Percentiles rank a stretch among this genome's conserved stretches.
phyloP scores from a whole-genome alignment of 2,113 vertebrate species.

The Myxocyprinus asiaticus region DNA sequence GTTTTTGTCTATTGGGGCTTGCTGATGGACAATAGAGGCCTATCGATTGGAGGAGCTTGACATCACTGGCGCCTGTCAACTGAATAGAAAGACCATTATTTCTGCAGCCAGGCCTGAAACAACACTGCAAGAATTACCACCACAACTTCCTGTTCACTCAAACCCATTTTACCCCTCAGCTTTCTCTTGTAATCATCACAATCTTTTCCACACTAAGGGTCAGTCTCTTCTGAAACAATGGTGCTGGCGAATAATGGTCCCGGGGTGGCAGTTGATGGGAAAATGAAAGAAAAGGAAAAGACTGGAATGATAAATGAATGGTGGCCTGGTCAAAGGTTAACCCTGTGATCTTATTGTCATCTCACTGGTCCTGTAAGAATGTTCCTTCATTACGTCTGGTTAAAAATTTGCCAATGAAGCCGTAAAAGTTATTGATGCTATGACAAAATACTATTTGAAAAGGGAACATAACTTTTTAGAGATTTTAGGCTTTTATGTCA shows the following conservation, averaged over 20 bases:
- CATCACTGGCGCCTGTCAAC: conserved; percentile 76
- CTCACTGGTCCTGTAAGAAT: conserved; percentile 70
- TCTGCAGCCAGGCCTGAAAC: conserved; percentile 72
- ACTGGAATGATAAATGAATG: conserved; percentile 73
- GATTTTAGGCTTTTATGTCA: not conserved
- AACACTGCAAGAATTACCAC: conserved; percentile 70
- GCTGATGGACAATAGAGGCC: conserved; percentile 76
- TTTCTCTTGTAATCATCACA: conserved; percentile 77
- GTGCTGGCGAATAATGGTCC: conserved; percentile 74
- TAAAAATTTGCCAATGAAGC: conserved; percentile 71
- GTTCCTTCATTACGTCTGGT: conserved; percentile 77
- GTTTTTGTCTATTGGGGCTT: conserved; percentile 70
- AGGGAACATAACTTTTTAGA: not conserved
- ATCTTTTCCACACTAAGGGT: conserved; percentile 77
- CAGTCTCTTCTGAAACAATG: conserved; percentile 78
- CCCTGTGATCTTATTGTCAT: conserved; percentile 82
- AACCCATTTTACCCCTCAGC: conserved; percentile 60
- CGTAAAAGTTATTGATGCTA: conserved; percentile 63
- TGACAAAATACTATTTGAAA: conserved; percentile 44
- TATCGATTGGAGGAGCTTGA: conserved; percentile 79
- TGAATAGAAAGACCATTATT: conserved; percentile 79
- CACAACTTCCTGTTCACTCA: conserved; percentile 75
- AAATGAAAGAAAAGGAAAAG: conserved; percentile 69
- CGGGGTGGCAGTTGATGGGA: conserved; percentile 73
- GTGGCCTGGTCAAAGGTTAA: conserved; percentile 80